Conservation (phyloP, 2,888 invertebrate species). For the Aricia artaxerxes region DNA sequence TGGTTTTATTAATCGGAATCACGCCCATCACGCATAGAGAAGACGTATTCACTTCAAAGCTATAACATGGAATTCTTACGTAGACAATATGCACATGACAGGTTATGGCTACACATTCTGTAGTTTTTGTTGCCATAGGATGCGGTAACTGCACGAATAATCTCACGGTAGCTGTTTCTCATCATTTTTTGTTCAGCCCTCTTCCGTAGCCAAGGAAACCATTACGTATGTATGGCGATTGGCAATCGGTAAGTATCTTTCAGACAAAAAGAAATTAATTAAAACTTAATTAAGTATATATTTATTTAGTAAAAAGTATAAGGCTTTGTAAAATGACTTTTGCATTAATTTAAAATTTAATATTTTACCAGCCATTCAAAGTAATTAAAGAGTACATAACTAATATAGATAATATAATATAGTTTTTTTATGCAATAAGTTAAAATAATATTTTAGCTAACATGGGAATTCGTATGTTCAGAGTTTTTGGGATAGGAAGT, state of each 20-base stretch:
- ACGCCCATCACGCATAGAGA: not conserved
- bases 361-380: too few relatives aligned
- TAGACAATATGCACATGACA: not conserved
- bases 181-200: slow-evolving; percentile 41
- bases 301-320: too few relatives aligned
- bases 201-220: slow-evolving; percentile 34
- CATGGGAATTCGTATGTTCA: too few relatives aligned
- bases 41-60: not conserved
- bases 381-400: too few relatives aligned
- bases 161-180: slow-evolving; percentile 43
- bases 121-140: slow-evolving; percentile 35
- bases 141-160: slow-evolving; percentile 37
- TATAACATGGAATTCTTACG: not conserved
- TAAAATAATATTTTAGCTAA: too few relatives aligned
- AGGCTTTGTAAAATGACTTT: too few relatives aligned
- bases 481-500: too few relatives aligned
- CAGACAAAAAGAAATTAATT: not conserved
- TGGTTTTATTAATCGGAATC: not conserved
- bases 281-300: too few relatives aligned
- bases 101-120: slow-evolving; percentile 27
- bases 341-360: too few relatives aligned
- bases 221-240: not conserved
- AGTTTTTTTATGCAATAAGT: too few relatives aligned
- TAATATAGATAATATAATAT: too few relatives aligned
- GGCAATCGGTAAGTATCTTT: not conserved